Evolutionary conservation across 64 coral and sea anemone genomes (phyloP).

Genomic region (Montipora cactus): DNA sequence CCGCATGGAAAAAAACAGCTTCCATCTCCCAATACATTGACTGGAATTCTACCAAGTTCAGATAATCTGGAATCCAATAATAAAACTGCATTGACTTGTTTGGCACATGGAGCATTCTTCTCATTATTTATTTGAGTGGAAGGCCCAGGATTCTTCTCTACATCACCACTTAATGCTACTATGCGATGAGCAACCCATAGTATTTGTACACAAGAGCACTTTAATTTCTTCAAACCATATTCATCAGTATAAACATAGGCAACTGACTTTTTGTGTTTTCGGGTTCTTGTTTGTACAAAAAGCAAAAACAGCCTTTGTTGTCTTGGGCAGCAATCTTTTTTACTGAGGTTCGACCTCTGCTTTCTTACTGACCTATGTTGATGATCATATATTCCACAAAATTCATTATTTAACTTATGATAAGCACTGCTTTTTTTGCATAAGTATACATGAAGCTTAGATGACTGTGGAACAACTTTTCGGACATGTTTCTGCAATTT

Average conservation of each 20-base stretch:
- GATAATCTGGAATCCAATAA: slow-evolving; percentile 22
- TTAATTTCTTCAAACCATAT: slow-evolving; percentile 35
- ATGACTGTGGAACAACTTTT: slow-evolving; percentile 61
- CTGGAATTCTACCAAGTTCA: background rate
- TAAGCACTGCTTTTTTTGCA: slow-evolving; percentile 56
- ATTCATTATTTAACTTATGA: slow-evolving; percentile 62
- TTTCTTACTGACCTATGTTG: slow-evolving; percentile 64
- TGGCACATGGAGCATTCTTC: slow-evolving; percentile 8
- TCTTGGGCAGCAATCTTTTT: slow-evolving; percentile 26
- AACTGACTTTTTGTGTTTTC: slow-evolving; percentile 27
- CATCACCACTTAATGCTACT: slow-evolving; percentile 2
- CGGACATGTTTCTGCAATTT: slow-evolving; percentile 41
- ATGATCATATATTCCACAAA: slow-evolving; percentile 28
- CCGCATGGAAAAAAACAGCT: slow-evolving; percentile 20
- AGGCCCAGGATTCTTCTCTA: background rate
- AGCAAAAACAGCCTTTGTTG: background rate
- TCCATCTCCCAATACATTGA: background rate
- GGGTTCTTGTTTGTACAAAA: slow-evolving; percentile 25
- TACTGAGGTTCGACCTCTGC: slow-evolving; percentile 42
- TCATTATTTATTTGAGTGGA: background rate
- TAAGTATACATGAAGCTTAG: slow-evolving; percentile 63
- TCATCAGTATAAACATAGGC: slow-evolving; percentile 41
- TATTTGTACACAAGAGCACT: slow-evolving; percentile 23
- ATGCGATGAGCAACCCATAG: slow-evolving; percentile 20
- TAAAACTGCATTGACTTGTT: slow-evolving; percentile 53